These are phyloP conservation scores for Hormaphis cornu DNA, from an alignment of 1,140 invertebrate genomes.

Conservation along the genomic window DNA sequence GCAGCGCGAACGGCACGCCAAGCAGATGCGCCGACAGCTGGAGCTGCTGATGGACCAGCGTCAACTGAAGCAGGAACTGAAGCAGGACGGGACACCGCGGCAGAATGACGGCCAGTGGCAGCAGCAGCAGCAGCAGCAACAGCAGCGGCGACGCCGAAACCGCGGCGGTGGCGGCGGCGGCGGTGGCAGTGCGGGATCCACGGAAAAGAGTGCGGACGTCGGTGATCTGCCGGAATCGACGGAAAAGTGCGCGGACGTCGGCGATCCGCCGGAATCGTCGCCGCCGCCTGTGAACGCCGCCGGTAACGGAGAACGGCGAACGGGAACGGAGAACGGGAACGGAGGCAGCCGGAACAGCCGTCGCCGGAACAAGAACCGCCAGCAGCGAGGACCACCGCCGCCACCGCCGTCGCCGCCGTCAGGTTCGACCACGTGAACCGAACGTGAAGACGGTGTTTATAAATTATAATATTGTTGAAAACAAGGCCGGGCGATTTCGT, in stretches of 20 bases:
- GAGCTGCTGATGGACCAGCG: constrained; percentile 9
- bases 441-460: too few relatives aligned
- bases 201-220: background rate
- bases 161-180: background rate
- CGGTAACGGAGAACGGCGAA: background rate
- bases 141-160: background rate
- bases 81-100: too few relatives aligned
- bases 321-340: background rate
- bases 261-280: background rate
- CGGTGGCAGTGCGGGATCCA: too few relatives aligned
- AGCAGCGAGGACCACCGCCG: background rate
- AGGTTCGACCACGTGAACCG: background rate
- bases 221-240: background rate
- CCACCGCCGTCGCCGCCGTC: background rate
- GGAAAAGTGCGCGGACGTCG: background rate
- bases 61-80: background rate
- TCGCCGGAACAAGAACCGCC: background rate
- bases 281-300: background rate
- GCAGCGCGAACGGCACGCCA: background rate
- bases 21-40: background rate
- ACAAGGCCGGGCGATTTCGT: too few relatives aligned
- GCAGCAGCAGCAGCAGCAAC: background rate
- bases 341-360: background rate
- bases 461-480: too few relatives aligned
- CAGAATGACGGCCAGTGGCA: background rate